Evolutionary conservation across 2,113 vertebrate genomes (phyloP).

Genomic region (Phyllopteryx taeniolatus): DNA sequence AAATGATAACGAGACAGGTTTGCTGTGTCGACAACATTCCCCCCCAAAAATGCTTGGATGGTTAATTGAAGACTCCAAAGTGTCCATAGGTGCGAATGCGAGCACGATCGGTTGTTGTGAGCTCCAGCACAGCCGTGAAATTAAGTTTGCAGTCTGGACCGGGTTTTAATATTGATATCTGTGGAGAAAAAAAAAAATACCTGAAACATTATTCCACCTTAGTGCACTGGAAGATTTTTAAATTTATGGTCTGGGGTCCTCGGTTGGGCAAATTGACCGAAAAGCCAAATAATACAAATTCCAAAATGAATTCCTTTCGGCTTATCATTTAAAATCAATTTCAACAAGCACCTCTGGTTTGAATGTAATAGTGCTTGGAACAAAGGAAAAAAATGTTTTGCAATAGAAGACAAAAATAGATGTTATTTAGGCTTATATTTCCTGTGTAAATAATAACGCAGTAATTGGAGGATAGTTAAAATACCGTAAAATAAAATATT

Average conservation of each 20-base stretch:
- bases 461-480: too few species aligned
- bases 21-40: too few species aligned
- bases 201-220: background rate
- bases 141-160: constrained; percentile 2
- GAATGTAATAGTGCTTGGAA: background rate
- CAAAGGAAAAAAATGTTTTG: background rate
- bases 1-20: too few species aligned
- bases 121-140: background rate
- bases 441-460: too few species aligned
- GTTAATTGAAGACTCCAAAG: too few species aligned
- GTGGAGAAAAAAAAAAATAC: background rate
- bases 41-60: too few species aligned
- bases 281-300: background rate
- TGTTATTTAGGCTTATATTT: too few species aligned
- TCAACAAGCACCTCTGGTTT: background rate
- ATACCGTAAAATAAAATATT: too few species aligned
- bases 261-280: background rate
- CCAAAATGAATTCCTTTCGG: background rate
- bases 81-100: too few species aligned
- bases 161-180: background rate
- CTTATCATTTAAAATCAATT: background rate
- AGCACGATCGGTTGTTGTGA: too few species aligned
- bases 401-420: too few species aligned
- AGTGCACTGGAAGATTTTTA: background rate
- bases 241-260: background rate